Conservation (phyloP, 1,140 invertebrate genomes). For the Amyelois transitella region DNA sequence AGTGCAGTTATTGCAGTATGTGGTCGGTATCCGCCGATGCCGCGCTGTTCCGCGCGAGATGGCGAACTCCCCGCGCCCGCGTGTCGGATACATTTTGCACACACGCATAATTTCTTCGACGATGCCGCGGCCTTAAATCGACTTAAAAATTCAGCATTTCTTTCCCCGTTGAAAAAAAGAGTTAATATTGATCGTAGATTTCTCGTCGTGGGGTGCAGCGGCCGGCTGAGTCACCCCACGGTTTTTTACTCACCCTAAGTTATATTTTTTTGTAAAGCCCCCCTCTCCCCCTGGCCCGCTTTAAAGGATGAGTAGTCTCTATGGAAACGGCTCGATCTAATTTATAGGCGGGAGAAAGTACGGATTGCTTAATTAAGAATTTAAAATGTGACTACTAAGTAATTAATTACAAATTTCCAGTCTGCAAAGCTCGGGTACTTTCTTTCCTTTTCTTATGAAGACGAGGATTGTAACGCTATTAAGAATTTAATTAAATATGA, state of each 20-base stretch:
- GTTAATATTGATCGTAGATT: conserved; percentile 77
- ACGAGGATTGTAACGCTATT: conserved; percentile 28
- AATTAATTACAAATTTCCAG: conserved; percentile 70
- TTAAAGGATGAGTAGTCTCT: conserved; percentile 76
- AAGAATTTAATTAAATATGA: conserved; percentile 49
- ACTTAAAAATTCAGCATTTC: conserved; percentile 70
- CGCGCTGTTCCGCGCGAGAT: not conserved
- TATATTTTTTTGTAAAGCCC: conserved; percentile 74
- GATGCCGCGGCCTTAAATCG: conserved; percentile 36
- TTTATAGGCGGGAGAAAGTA: conserved; percentile 73
- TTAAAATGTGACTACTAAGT: conserved; percentile 70
- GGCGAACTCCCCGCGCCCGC: conserved; percentile 8
- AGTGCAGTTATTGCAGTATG: not conserved
- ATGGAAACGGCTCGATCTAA: conserved; percentile 75
- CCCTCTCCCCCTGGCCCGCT: conserved; percentile 62
- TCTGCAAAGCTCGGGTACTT: conserved; percentile 34
- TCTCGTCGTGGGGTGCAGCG: conserved; percentile 72
- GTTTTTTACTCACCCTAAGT: conserved; percentile 75
- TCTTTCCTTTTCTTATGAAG: conserved; percentile 31
- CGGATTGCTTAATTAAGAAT: conserved; percentile 74
- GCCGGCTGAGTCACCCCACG: conserved; percentile 74
- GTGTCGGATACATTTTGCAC: conserved; percentile 24
- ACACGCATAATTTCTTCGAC: conserved; percentile 28
- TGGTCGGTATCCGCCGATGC: not conserved
- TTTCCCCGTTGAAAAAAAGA: conserved; percentile 73